Evolutionary conservation across 2,888 invertebrate genomes (phyloP).

Genomic region (Lithosia quadra): DNA sequence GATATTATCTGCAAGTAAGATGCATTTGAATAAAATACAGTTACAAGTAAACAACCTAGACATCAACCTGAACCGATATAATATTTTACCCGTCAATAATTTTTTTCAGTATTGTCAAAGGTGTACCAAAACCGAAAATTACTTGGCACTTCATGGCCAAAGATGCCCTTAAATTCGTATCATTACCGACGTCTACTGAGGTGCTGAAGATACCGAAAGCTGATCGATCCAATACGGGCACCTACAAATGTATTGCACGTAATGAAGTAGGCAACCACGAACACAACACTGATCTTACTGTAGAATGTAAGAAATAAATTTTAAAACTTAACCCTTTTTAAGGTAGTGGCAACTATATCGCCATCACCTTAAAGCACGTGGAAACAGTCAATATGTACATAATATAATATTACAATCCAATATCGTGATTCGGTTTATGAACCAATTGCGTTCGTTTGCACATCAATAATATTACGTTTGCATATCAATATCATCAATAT

Average conservation of each 20-base stretch:
- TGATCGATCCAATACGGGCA: slow-evolving; percentile 21
- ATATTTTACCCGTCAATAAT: background rate
- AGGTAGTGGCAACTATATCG: no score
- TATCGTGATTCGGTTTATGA: no score
- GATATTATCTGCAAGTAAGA: slow-evolving; percentile 34
- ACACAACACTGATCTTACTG: slow-evolving; percentile 23
- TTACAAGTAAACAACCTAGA: no score
- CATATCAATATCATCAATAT: no score
- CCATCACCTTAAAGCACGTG: no score
- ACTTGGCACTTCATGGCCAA: slow-evolving; percentile 27
- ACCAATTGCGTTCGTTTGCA: no score
- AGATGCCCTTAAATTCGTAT: background rate
- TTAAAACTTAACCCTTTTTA: no score
- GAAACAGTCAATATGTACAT: no score
- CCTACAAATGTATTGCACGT: slow-evolving; percentile 34
- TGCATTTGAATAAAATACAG: background rate
- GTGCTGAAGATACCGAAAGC: slow-evolving; percentile 15
- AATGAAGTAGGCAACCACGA: slow-evolving; percentile 24
- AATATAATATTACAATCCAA: no score
- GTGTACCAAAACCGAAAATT: slow-evolving; percentile 31
- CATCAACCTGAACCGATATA: background rate
- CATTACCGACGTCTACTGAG: slow-evolving; percentile 3
- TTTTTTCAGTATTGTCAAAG: slow-evolving; percentile 18
- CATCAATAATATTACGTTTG: no score
- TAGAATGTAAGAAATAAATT: slow-evolving; percentile 34